These are phyloP conservation scores for Limnephilus auricula DNA, from an alignment of 2,888 invertebrate genomes.

Conservation along the genomic window DNA sequence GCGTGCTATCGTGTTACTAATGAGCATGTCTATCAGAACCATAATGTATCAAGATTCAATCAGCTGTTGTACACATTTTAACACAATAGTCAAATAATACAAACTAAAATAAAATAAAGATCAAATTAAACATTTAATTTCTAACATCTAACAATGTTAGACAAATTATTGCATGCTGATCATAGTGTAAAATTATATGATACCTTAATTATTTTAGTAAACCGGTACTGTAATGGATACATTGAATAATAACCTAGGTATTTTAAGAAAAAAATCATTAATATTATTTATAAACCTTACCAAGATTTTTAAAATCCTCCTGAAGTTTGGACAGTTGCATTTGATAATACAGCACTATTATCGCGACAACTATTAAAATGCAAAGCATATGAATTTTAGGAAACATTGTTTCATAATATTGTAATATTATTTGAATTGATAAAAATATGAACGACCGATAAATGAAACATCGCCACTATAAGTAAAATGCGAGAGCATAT, in stretches of 20 bases:
- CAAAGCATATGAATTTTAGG: conserved; percentile 67
- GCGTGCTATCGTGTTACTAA: too few species aligned
- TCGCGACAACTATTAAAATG: conserved; percentile 69
- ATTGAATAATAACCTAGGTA: background rate
- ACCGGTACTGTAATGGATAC: too few species aligned
- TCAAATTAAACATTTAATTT: too few species aligned
- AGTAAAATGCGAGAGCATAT: background rate
- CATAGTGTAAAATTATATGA: background rate
- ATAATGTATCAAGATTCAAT: too few species aligned
- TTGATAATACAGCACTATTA: conserved; percentile 71
- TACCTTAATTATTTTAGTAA: too few species aligned
- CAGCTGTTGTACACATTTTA: too few species aligned
- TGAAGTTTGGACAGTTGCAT: conserved; percentile 71
- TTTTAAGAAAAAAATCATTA: background rate
- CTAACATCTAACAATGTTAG: too few species aligned
- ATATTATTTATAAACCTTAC: conserved; percentile 67
- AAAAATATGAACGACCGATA: background rate
- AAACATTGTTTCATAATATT: conserved; percentile 55
- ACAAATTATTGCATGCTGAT: background rate
- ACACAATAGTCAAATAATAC: too few species aligned
- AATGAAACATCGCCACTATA: conserved; percentile 20
- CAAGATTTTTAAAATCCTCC: conserved; percentile 70
- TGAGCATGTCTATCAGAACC: too few species aligned
- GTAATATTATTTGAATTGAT: conserved; percentile 20
- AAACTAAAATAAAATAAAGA: too few species aligned